Evolutionary conservation across 2,113 vertebrate genomes (phyloP).

Genomic region (Bombycilla garrulus): DNA sequence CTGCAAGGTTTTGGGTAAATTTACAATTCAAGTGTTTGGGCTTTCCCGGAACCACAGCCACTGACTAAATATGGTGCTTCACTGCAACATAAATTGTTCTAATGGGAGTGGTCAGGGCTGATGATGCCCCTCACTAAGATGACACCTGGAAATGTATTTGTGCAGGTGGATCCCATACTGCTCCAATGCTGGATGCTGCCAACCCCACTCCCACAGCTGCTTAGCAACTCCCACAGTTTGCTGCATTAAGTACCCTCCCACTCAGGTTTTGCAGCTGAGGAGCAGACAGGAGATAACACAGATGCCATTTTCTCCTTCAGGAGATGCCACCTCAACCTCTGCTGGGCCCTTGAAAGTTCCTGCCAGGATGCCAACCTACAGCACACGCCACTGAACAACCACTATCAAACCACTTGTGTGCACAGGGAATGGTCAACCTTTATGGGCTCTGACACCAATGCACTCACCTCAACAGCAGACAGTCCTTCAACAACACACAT

Average conservation of each 20-base stretch:
- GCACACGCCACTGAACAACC: fast-evolving
- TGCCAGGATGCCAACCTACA: neutral
- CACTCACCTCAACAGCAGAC: neutral
- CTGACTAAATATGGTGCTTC: fast-evolving
- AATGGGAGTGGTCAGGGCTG: neutral
- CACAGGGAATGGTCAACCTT: neutral
- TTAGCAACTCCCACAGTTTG: neutral
- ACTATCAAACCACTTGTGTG: fast-evolving
- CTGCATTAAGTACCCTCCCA: neutral
- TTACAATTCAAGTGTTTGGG: fast-evolving
- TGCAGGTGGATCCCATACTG: neutral
- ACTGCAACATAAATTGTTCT: neutral
- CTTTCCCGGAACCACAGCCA: neutral
- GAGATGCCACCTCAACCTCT: neutral
- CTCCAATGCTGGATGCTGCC: neutral
- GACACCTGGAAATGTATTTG: neutral
- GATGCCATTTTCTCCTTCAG: neutral
- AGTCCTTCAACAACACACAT: neutral
- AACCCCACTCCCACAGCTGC: neutral
- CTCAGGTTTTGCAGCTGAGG: neutral
- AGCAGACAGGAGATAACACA: neutral
- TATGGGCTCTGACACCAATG: fast-evolving
- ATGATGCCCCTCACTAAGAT: fast-evolving
- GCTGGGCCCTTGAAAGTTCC: neutral
- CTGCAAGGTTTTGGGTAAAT: neutral